Evolutionary conservation across 2,888 invertebrate species (phyloP), one percentile per base, ranked within the genome.

Genomic region (Euphydryas editha): DNA sequence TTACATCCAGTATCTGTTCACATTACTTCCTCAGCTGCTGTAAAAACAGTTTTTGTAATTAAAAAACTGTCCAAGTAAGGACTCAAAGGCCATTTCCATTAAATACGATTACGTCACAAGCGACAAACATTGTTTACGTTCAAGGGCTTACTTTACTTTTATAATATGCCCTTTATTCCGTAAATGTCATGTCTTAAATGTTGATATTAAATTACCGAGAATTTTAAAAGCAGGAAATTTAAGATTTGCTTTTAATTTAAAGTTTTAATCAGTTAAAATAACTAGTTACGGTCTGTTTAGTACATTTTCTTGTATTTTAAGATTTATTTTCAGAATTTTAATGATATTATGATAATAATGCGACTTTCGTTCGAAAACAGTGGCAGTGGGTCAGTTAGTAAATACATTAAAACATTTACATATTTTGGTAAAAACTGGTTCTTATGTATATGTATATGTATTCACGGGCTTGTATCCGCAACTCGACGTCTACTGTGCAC

Each of bases 41-140:
- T 49, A 18, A 51, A 21, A n/a, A 49, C 21, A 15, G 15, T 51
- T 24, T 15, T n/a, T 51, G 20, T n/a, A 51, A 51, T 51, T 51
- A 51, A 24, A 17, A 21, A 21, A 44, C 42, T n/a, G 15, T 4
- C 49, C 49, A 24, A 21, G 49, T 51, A 15, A 21, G 21, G 24
- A 5, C 24, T 4, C 15, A 51, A 51, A 51, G 49, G 24, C 15
- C n/a, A 24, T 51, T 24, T 21, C n/a, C 49, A 51, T 51, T 51
- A 51, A 46, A 46, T 18, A 10, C 21, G 49, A 51, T 51, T 51
- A 51, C 49, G 21, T 51, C 49, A 51, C 47, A 20, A 47, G 47
- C 11, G 47, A 51, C 24, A 51, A 54, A 54, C n/a, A 30, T 54
- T 30, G 10, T 17, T n/a, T 36, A 36, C 54, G 18, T 54, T 54